Evolutionary conservation across 2,113 vertebrate species (phyloP), one percentile per base, ranked within the genome.

Genomic region (Amphiprion ocellaris): DNA sequence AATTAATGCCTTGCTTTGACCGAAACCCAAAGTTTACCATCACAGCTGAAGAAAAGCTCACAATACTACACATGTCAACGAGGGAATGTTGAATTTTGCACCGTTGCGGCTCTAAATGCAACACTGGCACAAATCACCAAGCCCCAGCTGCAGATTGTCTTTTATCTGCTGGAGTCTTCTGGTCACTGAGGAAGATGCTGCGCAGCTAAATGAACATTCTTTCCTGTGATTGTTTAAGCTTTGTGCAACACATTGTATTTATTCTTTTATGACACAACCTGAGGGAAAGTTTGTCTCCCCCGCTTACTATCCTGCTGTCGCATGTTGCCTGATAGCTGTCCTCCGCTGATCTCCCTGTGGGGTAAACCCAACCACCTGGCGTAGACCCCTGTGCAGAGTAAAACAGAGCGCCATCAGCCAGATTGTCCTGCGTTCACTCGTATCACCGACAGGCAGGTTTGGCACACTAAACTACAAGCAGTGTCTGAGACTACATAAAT

Each of bases 171-270:
- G 28, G 53, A 54, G 26, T 24, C 16, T 44, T 16, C 0, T 26
- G 58, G 49, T 53, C 37, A 28, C 58, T 39, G 49, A 54, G 30
- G 61, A 71, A 72, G 69, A 75, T 59, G 54, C 60, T 64, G 26
- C 0, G 0, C 50, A 2, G 24, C 41, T 44, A 14, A 70, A 65
- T 39, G 7, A 3, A 39, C 37, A 54, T 50, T 66, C 11, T 76
- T 77, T 82, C 72, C 69, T 81, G 69, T 33, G 58, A 71, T 75
- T 87, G 72, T 85, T 66, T 49, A 4, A 69, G 23, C 8, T 59
- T 46, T 74, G 39, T n/a, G 63, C 28, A 0, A 68, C 30, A 84
- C 56, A 72, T 76, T 66, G 64, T 73, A 19, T 81, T 61, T n/a
- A 41, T 50, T 52, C 21, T 46, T 73, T 82, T 65, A 70, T n/a